phyloP scores from a whole-genome alignment of 2,888 invertebrate species.

The Pelosia muscerda region DNA sequence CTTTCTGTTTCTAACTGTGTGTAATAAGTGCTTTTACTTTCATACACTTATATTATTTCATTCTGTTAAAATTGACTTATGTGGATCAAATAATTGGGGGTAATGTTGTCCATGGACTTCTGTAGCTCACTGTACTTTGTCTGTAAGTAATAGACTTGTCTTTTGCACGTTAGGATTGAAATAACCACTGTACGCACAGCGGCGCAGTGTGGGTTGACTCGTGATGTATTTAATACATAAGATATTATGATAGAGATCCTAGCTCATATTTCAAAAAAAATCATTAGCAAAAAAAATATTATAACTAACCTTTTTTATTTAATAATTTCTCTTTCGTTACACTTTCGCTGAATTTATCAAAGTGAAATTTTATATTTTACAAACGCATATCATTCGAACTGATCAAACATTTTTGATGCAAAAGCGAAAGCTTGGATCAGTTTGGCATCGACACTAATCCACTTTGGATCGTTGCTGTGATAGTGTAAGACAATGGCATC shows the following conservation, averaged over 20 bases:
- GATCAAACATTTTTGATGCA: conserved; percentile 35
- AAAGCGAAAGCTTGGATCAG: conserved; percentile 61
- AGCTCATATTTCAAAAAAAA: neutral
- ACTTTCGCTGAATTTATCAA: conserved; percentile 25
- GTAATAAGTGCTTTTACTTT: too few relatives aligned
- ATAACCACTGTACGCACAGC: too few relatives aligned
- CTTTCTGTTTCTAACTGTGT: too few relatives aligned
- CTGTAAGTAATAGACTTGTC: too few relatives aligned
- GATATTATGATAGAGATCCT: neutral
- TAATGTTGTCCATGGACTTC: too few relatives aligned
- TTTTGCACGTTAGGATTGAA: too few relatives aligned
- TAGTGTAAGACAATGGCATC: conserved; percentile 69
- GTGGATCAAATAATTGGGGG: too few relatives aligned
- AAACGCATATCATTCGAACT: conserved; percentile 36
- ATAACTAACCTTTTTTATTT: conserved; percentile 10
- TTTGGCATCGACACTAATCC: conserved; percentile 73
- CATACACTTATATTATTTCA: too few relatives aligned
- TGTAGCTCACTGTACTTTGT: too few relatives aligned
- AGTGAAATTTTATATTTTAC: conserved; percentile 30
- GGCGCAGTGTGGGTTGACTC: neutral
- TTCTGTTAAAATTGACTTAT: too few relatives aligned
- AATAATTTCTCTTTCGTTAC: conserved; percentile 16
- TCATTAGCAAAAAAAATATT: neutral
- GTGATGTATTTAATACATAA: neutral
- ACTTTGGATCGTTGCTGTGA: conserved; percentile 67